Conservation (phyloP, 1,140 invertebrate species). For the Globodera ellingtonae region DNA sequence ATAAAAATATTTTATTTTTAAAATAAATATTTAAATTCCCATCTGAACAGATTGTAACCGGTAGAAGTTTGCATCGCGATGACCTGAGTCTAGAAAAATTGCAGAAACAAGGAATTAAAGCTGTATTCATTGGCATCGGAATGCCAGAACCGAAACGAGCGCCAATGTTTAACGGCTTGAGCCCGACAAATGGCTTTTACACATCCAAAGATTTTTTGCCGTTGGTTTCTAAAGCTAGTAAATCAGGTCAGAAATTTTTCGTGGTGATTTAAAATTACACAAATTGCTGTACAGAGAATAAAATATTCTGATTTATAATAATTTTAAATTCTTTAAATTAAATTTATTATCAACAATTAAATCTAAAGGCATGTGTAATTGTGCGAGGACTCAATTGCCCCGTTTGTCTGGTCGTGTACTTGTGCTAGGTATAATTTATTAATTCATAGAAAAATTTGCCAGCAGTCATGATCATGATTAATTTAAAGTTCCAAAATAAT, state of each 20-base stretch:
- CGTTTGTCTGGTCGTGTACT: slow-evolving; percentile 82
- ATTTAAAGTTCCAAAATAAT: background rate
- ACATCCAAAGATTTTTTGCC: slow-evolving; percentile 94
- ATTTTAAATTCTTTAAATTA: slow-evolving; percentile 2
- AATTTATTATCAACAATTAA: background rate
- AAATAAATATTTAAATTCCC: too few relatives aligned
- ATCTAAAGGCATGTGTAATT: slow-evolving; percentile 76
- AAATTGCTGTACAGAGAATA: too few relatives aligned
- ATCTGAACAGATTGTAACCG: slow-evolving; percentile 65
- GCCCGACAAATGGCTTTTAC: slow-evolving; percentile 81
- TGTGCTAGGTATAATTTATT: slow-evolving; percentile 70
- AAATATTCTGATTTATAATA: too few relatives aligned
- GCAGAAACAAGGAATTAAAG: slow-evolving; percentile 72
- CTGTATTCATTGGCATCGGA: slow-evolving; percentile 90
- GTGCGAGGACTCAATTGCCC: slow-evolving; percentile 75
- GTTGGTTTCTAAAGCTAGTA: slow-evolving; percentile 81
- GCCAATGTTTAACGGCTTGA: slow-evolving; percentile 79
- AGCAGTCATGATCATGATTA: background rate
- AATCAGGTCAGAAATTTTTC: slow-evolving; percentile 72
- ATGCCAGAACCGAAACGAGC: slow-evolving; percentile 84
- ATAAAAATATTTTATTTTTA: background rate
- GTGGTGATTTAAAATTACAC: too few relatives aligned
- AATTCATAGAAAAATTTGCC: background rate
- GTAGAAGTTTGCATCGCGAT: slow-evolving; percentile 63
- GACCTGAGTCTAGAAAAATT: slow-evolving; percentile 70